Conservation (phyloP, 1,140 invertebrate species). For the Eufriesea mexicana region DNA sequence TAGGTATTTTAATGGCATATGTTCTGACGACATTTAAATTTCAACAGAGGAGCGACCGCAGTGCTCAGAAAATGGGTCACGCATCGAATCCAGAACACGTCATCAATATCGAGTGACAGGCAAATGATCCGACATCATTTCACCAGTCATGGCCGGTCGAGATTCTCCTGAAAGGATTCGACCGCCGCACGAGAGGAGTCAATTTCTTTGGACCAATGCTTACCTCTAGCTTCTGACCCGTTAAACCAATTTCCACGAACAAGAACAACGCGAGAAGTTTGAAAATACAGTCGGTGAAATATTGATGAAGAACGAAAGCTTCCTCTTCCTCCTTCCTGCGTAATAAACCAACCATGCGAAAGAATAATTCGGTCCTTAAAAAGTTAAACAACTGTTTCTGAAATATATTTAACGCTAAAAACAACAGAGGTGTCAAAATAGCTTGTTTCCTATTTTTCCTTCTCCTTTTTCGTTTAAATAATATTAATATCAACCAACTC, state of each 20-base stretch:
- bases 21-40: slow-evolving; percentile 6
- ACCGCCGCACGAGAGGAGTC: not conserved
- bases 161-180: not conserved
- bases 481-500: too few species aligned
- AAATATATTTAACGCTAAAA: too few species aligned
- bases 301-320: too few species aligned
- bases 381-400: too few species aligned
- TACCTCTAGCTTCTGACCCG: not conserved
- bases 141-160: not conserved
- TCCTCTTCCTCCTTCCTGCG: too few species aligned
- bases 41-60: not conserved
- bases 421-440: too few species aligned
- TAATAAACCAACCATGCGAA: too few species aligned
- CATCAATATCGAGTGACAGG: slow-evolving; percentile 24
- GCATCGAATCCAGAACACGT: not conserved
- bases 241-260: not conserved
- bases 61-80: slow-evolving; percentile 18
- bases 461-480: too few species aligned
- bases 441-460: too few species aligned
- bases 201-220: not conserved
- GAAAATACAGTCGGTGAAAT: too few species aligned
- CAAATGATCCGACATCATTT: slow-evolving; percentile 41
- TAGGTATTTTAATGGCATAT: not conserved
- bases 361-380: too few species aligned
- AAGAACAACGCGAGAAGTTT: too few species aligned